Evolutionary conservation across 2,113 vertebrate genomes (phyloP), one percentile per base, ranked within the genome.

Genomic region (Hippocampus mohnikei): DNA sequence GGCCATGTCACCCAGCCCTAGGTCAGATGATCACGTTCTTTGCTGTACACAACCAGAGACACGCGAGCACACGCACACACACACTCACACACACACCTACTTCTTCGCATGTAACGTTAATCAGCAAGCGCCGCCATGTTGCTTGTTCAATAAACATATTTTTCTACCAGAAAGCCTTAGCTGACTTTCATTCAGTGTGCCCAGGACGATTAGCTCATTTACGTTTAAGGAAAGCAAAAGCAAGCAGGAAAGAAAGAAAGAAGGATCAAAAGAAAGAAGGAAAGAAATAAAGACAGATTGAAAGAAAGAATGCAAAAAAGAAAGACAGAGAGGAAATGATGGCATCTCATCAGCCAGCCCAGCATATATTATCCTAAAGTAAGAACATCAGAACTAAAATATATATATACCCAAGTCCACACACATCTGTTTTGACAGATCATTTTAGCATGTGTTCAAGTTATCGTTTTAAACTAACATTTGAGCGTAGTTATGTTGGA

Each of bases 71-170:
- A 61, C 77, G 56, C 29, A 67, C 61, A 42, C 11, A 11, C 18
- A 10, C 59, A 58, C 72, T 59, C 76, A 62, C 29, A 60, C 42
- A 46, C 23, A 63, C 37, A 5, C 59, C 8, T 41, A 25, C n/a
- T 42, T 64, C 56, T n/a, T n/a, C 53, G 25, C 55, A 4, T 81
- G 84, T 84, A 68, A 77, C 61, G 73, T 64, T 70, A 91, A 89
- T 88, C 81, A 83, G 87, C 83, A 85, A 80, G 90, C 33, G 27
- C 16, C 70, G 74, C 81, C 86, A 87, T 86, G 83, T 91, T 90
- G 92, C 82, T 91, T 90, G 78, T 91, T 93, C 89, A 96, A 95
- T 96, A 95, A 96, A 95, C 88, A 78, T 95, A 92, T 95, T 96
- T 96, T 96, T 95, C 90, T 95, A 94, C 92, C 92, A 92, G 92